phyloP scores from a whole-genome alignment of 2,797 vertebrate species.

The Hipposideros larvatus region DNA sequence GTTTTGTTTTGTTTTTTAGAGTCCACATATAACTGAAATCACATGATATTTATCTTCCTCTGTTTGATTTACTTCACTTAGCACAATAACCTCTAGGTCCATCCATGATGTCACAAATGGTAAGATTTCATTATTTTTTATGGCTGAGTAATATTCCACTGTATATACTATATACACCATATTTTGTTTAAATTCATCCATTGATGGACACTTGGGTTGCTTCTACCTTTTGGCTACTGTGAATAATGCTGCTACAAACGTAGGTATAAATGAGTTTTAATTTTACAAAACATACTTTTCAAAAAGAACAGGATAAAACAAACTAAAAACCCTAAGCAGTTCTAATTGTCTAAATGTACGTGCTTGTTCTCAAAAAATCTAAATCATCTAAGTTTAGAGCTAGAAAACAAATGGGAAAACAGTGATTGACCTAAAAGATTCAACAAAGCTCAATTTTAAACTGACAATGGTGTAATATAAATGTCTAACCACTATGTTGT shows the following conservation, averaged over 20 bases:
- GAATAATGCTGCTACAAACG: background rate
- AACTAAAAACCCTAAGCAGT: background rate
- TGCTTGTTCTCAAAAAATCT: background rate
- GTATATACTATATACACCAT: too few species aligned
- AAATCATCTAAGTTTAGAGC: constrained; percentile 12
- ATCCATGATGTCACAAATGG: background rate
- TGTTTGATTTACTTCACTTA: background rate
- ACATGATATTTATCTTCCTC: background rate
- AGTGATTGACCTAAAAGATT: background rate
- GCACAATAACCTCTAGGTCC: background rate
- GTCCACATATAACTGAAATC: background rate
- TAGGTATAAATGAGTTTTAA: background rate
- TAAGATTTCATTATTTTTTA: background rate
- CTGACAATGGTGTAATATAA: too few species aligned
- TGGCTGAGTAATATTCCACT: background rate
- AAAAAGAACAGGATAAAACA: background rate
- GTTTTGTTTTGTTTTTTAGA: background rate
- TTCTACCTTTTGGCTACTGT: background rate
- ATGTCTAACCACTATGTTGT: too few species aligned
- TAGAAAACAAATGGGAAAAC: background rate
- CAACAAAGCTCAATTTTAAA: constrained; percentile 8
- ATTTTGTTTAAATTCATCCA: background rate
- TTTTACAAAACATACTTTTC: background rate
- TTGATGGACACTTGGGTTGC: background rate
- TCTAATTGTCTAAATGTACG: background rate